A percentile compares a stretch with the other conserved stretches of the same genome.
These are phyloP conservation scores for Barbus barbus DNA, from an alignment of 2,113 vertebrate genomes.

Conservation along the genomic window DNA sequence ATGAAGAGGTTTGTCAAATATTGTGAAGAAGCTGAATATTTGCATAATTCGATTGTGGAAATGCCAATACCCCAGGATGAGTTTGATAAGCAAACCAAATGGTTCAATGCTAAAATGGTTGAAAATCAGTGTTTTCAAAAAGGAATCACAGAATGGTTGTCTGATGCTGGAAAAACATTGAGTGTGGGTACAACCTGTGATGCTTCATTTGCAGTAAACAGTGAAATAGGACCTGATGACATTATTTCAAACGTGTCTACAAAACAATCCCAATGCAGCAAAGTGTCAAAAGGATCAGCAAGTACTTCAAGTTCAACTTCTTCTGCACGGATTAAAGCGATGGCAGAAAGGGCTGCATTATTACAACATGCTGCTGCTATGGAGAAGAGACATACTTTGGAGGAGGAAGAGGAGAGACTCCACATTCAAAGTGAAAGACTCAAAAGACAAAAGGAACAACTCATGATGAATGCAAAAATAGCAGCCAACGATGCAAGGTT, in stretches of 20 bases:
- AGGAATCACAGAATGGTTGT: not conserved
- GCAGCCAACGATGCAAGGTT: not conserved
- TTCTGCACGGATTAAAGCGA: not conserved
- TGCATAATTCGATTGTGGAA: not conserved
- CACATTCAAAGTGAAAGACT: not conserved
- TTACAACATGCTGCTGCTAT: no score
- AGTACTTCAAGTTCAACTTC: not conserved
- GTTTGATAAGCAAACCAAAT: slow-evolving; percentile 1
- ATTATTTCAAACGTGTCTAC: not conserved
- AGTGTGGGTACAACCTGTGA: not conserved
- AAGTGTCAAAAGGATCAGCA: not conserved
- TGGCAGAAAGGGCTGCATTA: no score
- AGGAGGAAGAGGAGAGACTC: no score
- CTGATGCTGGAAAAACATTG: not conserved
- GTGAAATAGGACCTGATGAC: slow-evolving; percentile 1
- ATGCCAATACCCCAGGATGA: slow-evolving; percentile 21
- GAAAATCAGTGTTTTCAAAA: not conserved
- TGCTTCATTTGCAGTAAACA: not conserved
- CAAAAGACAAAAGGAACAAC: not conserved
- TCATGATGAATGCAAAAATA: not conserved
- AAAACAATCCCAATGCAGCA: not conserved
- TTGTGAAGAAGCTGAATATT: not conserved
- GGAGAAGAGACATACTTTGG: no score
- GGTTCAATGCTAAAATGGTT: not conserved
- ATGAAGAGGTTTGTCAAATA: not conserved